Evolutionary conservation across 2,888 invertebrate species (phyloP).

Genomic region (Drosophila longiperda): DNA sequence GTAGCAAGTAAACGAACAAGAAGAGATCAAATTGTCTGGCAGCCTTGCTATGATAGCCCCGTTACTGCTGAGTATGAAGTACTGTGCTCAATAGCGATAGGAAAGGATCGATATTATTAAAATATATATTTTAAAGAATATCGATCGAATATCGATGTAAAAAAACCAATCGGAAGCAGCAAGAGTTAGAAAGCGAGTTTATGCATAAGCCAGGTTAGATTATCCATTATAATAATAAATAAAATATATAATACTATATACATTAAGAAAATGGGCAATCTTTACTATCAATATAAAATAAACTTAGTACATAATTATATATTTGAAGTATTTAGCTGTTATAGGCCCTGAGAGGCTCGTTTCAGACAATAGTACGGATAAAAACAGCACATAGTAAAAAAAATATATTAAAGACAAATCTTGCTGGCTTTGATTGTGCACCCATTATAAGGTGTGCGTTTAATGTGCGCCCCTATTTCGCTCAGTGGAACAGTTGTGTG

Average conservation of each 20-base stretch:
- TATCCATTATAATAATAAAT: not conserved
- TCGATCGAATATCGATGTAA: no score
- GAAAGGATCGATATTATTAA: not conserved
- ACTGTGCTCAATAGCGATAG: not conserved
- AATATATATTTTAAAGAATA: no score
- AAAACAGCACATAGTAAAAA: no score
- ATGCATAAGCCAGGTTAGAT: no score
- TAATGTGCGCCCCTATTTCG: conserved; percentile 26
- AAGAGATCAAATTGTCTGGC: no score
- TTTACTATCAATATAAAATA: not conserved
- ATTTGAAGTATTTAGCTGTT: not conserved
- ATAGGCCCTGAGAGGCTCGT: not conserved
- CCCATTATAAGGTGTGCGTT: not conserved
- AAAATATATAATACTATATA: not conserved
- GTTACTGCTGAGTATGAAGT: not conserved
- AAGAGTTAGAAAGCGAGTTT: not conserved
- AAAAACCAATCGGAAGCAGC: not conserved
- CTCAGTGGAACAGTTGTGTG: conserved; percentile 10
- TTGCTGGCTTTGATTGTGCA: not conserved
- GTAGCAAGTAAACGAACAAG: no score
- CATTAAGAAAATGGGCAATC: no score
- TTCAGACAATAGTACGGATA: not conserved
- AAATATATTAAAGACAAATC: not conserved
- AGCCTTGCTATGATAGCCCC: no score
- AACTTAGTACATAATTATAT: not conserved